Conservation (phyloP, 2,113 vertebrate species). For the Nibea albiflora region DNA sequence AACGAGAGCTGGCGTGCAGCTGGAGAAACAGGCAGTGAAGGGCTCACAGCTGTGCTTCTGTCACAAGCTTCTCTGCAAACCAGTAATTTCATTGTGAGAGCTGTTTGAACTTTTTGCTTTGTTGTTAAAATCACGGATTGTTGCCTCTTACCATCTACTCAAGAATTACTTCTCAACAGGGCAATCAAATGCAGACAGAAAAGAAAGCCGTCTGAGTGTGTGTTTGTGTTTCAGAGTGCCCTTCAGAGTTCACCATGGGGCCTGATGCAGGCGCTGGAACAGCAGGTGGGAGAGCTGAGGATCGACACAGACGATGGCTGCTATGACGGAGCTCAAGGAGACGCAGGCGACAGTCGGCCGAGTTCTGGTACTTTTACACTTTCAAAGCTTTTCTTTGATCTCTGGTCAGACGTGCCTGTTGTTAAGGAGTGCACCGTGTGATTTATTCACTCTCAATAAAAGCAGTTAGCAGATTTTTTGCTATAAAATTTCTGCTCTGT, state of each 20-base stretch:
- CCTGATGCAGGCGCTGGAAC: constrained; percentile 79
- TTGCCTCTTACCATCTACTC: constrained; percentile 20
- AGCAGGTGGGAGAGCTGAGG: constrained; percentile 82
- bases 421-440: constrained; percentile 23
- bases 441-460: constrained; percentile 4
- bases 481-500: background rate
- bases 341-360: constrained; percentile 66
- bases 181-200: constrained; percentile 3
- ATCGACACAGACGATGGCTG: constrained; percentile 61
- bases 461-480: background rate
- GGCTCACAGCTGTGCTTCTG: constrained; percentile 35
- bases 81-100: constrained; percentile 8
- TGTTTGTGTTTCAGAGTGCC: constrained; percentile 75
- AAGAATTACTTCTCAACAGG: constrained; percentile 11
- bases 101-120: constrained; percentile 22
- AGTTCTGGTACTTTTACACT: constrained; percentile 72
- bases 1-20: constrained; percentile 12
- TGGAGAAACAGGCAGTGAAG: constrained; percentile 24
- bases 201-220: constrained; percentile 5
- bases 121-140: constrained; percentile 37
- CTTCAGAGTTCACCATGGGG: constrained; percentile 81
- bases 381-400: constrained; percentile 1
- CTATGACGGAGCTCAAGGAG: constrained; percentile 67
- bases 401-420: background rate
- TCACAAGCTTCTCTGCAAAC: constrained; percentile 23